Evolutionary conservation across 1,140 invertebrate genomes (phyloP), one percentile per base, ranked within the genome.

Genomic region (Aleiodes sp.): DNA sequence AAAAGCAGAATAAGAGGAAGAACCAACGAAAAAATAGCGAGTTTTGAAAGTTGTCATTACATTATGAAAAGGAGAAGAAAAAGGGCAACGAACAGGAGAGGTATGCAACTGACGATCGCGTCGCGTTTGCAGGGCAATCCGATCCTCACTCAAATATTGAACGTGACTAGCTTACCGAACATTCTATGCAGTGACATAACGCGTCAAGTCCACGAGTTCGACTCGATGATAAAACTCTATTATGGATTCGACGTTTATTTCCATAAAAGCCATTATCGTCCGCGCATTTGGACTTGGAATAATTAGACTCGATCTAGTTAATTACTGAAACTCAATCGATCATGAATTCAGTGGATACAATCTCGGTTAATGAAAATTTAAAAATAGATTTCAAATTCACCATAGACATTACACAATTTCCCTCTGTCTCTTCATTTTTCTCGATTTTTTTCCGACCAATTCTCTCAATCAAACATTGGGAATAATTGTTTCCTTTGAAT

Each of bases 161-260:
- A 57, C 65, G 29, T 66, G 65, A 66, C n/a, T 19, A 4, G 63
- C 24, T 59, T 66, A 31, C n/a, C 37, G 35, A 37, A 4, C 24
- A 21, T 24, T 21, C 8, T n/a, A 43, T 4, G 8, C 24, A 12
- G 2, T 16, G 12, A 39, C 16, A 16, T 28, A 31, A 24, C 46
- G 12, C 46, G 21, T 52, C 46, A 52, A 46, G 52, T 68, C 26
- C 24, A 39, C 28, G 26, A 80, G 79, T 81, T 75, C 76, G 70
- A 43, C 62, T 64, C 61, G 59, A 46, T 59, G 37, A 39, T 65
- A 73, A 77, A 73, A 52, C 33, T 10, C 16, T 26, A 78, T 82
- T 76, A 77, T 64, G 71, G 31, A 77, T 77, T 76, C 71, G 70
- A 71, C 62, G 72, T 78, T n/a, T n/a, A 78, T 82, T 80, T 80